These are phyloP conservation scores for Capromys pilorides DNA, from an alignment of 2,797 vertebrate species.

Conservation along the genomic window DNA sequence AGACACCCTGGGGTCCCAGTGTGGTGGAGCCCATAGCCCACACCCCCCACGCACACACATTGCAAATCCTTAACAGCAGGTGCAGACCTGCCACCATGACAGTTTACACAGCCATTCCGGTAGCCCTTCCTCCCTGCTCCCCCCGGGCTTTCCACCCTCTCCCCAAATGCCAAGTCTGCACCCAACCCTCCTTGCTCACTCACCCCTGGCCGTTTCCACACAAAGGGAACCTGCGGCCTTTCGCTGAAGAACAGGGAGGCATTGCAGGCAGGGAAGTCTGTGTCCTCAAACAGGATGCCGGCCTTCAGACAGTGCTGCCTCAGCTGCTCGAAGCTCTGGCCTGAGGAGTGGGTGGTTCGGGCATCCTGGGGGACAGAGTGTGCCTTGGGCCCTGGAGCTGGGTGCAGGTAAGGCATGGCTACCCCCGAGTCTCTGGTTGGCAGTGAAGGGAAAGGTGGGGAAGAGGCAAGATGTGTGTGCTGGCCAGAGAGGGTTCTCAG, in stretches of 20 bases:
- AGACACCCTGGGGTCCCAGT: rapidly evolving
- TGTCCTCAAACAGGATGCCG: slow-evolving; percentile 91
- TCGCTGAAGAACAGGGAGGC: slow-evolving; percentile 93
- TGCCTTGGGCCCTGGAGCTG: slow-evolving; percentile 67
- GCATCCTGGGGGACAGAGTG: slow-evolving; percentile 40
- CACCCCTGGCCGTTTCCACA: slow-evolving; percentile 95
- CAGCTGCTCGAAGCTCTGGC: slow-evolving; percentile 90
- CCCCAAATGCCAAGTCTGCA: no score
- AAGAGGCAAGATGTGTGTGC: neutral
- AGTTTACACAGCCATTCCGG: rapidly evolving
- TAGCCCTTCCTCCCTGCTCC: neutral
- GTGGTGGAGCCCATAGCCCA: neutral
- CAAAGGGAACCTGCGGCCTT: slow-evolving; percentile 88
- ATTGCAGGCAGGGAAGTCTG: slow-evolving; percentile 90
- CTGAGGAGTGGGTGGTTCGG: slow-evolving; percentile 86
- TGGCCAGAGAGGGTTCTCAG: neutral
- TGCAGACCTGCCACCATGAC: neutral
- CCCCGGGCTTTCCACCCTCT: neutral
- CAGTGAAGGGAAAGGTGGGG: neutral
- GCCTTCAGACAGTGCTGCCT: slow-evolving; percentile 87
- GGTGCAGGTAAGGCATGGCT: slow-evolving; percentile 86
- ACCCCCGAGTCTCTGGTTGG: rapidly evolving
- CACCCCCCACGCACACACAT: neutral
- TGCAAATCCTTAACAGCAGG: neutral
- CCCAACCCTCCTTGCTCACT: slow-evolving; percentile 54